These are phyloP conservation scores for Alces alces DNA, from an alignment of 2,113 vertebrate species.

Conservation along the genomic window DNA sequence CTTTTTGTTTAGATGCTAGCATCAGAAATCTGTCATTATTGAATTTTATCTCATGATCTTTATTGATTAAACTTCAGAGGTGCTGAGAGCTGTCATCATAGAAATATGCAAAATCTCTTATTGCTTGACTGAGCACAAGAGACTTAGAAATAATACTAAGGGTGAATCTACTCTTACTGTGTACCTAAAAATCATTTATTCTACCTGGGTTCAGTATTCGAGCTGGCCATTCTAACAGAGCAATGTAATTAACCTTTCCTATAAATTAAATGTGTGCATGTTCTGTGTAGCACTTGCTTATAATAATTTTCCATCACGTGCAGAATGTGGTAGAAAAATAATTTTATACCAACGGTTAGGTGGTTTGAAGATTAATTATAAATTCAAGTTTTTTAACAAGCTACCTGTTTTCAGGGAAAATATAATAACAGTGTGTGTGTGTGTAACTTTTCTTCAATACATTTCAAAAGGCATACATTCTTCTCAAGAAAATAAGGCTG, in stretches of 20 bases:
- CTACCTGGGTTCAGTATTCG: conserved; percentile 37
- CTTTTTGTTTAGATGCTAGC: conserved; percentile 46
- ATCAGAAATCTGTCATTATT: conserved; percentile 64
- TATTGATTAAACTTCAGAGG: conserved; percentile 57
- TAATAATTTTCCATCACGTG: conserved; percentile 55
- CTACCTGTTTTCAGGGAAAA: conserved; percentile 31
- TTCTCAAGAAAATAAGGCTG: not conserved
- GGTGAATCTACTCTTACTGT: conserved; percentile 42
- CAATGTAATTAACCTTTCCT: conserved; percentile 76
- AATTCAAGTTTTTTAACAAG: conserved; percentile 50
- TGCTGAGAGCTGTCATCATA: conserved; percentile 60
- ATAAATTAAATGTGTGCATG: conserved; percentile 75
- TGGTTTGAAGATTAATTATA: conserved; percentile 53
- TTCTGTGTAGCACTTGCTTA: conserved; percentile 29
- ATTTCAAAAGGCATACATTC: not conserved
- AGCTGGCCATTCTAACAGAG: conserved; percentile 48
- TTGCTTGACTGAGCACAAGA: conserved; percentile 65
- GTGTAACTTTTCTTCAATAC: not conserved
- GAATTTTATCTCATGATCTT: conserved; percentile 65
- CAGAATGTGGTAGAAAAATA: conserved; percentile 31
- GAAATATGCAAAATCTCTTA: conserved; percentile 55
- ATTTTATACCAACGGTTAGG: conserved; percentile 46
- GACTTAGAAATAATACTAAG: conserved; percentile 48
- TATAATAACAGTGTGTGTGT: not conserved
- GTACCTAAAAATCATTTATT: conserved; percentile 71